phyloP scores from a whole-genome alignment of 2,797 vertebrate genomes.

The Netta rufina region DNA sequence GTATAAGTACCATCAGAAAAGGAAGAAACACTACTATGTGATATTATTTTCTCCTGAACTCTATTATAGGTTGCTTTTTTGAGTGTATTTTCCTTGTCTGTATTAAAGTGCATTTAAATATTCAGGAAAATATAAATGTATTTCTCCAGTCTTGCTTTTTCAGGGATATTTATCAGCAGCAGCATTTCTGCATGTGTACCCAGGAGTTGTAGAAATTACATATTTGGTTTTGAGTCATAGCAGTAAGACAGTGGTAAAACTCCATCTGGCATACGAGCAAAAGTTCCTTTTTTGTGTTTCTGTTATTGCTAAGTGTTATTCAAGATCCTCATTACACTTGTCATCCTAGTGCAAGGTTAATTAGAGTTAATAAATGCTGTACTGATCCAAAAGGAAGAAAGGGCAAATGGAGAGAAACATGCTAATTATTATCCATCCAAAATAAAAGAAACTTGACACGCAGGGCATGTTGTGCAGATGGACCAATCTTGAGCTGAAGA shows the following conservation, averaged over 20 bases:
- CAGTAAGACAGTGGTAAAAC: slow-evolving; percentile 39
- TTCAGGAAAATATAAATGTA: background rate
- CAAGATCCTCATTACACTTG: slow-evolving; percentile 58
- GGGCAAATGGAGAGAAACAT: slow-evolving; percentile 38
- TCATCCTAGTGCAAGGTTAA: slow-evolving; percentile 61
- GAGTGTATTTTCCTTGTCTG: background rate
- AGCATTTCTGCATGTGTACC: background rate
- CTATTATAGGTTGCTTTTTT: background rate
- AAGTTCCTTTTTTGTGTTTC: slow-evolving; percentile 53
- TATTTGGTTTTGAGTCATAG: slow-evolving; percentile 36
- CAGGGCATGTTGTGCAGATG: slow-evolving; percentile 22
- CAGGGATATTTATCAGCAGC: background rate
- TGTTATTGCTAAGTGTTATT: slow-evolving; percentile 53
- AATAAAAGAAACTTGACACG: slow-evolving; percentile 39
- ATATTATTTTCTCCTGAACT: background rate
- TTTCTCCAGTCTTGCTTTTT: background rate
- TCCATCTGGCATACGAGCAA: slow-evolving; percentile 45
- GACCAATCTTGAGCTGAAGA: background rate
- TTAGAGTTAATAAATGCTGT: slow-evolving; percentile 63
- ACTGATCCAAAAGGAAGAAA: slow-evolving; percentile 49
- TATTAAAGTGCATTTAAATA: background rate
- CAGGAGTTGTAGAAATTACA: background rate
- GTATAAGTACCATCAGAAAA: background rate
- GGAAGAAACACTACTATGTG: rapidly evolving
- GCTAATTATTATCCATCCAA: slow-evolving; percentile 52